Base-by-base conservation (phyloP, 2,797 vertebrate species). In the Gymnocypris eckloni region DNA sequence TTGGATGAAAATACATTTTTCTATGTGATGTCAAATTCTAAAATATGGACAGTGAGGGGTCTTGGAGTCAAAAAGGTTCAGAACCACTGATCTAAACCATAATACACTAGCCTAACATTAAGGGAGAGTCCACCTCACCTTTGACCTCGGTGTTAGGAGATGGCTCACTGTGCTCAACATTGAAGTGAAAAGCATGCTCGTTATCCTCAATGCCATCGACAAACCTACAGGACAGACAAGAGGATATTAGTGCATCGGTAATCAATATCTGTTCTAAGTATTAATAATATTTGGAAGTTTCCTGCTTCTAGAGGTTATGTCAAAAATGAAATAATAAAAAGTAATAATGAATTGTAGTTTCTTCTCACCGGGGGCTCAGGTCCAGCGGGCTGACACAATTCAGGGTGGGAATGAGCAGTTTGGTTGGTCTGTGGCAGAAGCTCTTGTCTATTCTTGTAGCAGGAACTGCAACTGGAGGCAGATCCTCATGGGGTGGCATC, bases 191-290 rank as follows among this genome's bases (percentile, higher is more conserved):
- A 0, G 94, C 88, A 16, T 94, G 94, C n/a, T 94, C 92, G 0
- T 96, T 95, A 90, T 98, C 97, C 88, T 99, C 98, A 59, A 97
- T 98, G 84, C 98, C 98, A 50, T 99, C 98, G 87, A 98, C 98
- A 15, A 99, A 94, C 92, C 98, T 99, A 82, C 16, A 89, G 48
- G 70, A 73, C 13, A 61, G 20, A 79, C 13, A 86, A 56, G 5
- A 81, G 25, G 39, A 85, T 16, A 78, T 2, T 25, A n/a, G 39
- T 9, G 66, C 13, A 73, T 82, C 4, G 22, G 61, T 20, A 43
- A 76, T 39, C 54, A 64, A 10, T 48, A 73, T 43, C 81, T 28
- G 16, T 6, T 25, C 48, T 28, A 56, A 75, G n/a, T 50, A 33
- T 45, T 43, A 43, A 48, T 22, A 33, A 22, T 20, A 25, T 22